A percentile compares a stretch with the other conserved stretches of the same genome.
These are phyloP conservation scores for Pachyuromys duprasi DNA, from an alignment of 2,797 vertebrate genomes.

Conservation along the genomic window DNA sequence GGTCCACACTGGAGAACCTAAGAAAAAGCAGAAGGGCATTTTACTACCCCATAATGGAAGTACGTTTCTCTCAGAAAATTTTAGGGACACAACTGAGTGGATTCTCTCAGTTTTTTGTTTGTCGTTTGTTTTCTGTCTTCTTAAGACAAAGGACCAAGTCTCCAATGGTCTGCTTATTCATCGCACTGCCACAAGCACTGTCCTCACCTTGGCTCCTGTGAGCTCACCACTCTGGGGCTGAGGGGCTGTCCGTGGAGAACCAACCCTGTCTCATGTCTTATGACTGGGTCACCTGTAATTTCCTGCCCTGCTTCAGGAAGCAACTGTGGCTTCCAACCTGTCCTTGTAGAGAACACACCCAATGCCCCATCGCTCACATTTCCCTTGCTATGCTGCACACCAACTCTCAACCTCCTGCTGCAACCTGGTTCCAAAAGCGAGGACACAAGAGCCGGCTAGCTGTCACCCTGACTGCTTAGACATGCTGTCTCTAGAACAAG, in stretches of 20 bases:
- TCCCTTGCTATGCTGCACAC: neutral
- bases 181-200: neutral
- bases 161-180: neutral
- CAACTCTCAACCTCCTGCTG: neutral
- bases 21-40: neutral
- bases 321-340: neutral
- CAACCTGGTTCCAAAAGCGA: neutral
- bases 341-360: neutral
- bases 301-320: neutral
- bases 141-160: neutral
- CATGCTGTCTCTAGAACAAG: neutral
- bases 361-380: neutral
- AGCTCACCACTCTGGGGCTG: neutral
- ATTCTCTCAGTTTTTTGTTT: neutral
- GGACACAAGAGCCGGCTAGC: neutral
- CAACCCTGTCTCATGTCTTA: neutral
- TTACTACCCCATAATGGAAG: neutral
- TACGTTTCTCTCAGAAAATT: neutral
- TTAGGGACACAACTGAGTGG: neutral
- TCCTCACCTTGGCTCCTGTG: neutral
- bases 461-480: neutral
- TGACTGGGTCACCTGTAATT: neutral
- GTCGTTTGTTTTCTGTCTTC: neutral
- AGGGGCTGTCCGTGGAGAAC: neutral
- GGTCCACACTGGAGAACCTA: neutral